A percentile compares a stretch with the other conserved stretches of the same genome.
These are phyloP conservation scores for Tetramorium parvispinum DNA, from an alignment of 1,140 invertebrate genomes.

Conservation along the genomic window DNA sequence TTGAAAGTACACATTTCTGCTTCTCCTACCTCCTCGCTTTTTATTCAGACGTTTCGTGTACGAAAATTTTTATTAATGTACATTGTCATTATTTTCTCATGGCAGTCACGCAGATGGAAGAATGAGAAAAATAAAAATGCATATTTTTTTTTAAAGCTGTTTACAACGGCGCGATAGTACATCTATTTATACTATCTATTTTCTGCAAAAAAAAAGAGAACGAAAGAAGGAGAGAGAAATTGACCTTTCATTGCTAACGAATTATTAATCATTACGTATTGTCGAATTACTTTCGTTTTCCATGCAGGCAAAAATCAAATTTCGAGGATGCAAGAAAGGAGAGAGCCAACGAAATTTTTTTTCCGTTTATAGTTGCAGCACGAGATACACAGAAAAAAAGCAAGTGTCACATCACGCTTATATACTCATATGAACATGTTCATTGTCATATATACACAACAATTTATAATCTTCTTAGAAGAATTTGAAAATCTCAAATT, in stretches of 20 bases:
- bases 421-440: too few relatives aligned
- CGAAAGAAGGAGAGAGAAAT: background rate
- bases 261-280: conserved; percentile 1
- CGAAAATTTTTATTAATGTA: conserved; percentile 23
- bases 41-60: background rate
- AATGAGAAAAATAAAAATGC: background rate
- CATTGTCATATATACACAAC: too few relatives aligned
- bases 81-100: conserved; percentile 2
- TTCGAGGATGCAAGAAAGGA: background rate
- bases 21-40: background rate
- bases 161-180: background rate
- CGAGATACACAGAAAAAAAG: too few relatives aligned
- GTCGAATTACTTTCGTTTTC: background rate
- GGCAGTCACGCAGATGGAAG: background rate
- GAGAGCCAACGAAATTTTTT: background rate
- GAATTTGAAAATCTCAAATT: too few relatives aligned
- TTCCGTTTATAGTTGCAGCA: too few relatives aligned
- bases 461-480: too few relatives aligned
- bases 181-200: background rate
- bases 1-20: background rate
- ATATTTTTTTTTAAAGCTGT: conserved; percentile 16
- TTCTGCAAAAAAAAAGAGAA: background rate
- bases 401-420: too few relatives aligned
- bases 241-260: background rate
- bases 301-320: background rate